phyloP scores from a whole-genome alignment of 2,888 invertebrate species.

The Conchocele bisecta region DNA sequence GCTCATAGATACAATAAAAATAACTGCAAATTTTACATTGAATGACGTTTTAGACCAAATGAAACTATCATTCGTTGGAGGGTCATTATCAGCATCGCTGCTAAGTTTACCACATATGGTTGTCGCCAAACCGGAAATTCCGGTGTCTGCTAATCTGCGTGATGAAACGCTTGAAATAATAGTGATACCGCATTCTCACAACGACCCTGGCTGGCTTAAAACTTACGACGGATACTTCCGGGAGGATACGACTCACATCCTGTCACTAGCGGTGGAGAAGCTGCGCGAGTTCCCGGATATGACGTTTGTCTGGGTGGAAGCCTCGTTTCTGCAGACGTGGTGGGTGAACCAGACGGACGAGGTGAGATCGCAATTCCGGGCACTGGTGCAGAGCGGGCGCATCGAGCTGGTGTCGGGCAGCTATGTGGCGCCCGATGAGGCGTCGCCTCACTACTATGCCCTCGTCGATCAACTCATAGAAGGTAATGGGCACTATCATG shows the following conservation, averaged over 20 bases:
- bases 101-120: neutral
- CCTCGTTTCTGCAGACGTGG: conserved; percentile 77
- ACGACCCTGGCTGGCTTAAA: conserved; percentile 98
- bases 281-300: conserved; percentile 89
- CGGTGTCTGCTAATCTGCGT: neutral
- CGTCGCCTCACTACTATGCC: conserved; percentile 73
- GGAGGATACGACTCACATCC: conserved; percentile 89
- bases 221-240: conserved; percentile 97
- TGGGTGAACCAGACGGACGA: conserved; percentile 64
- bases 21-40: conserved; percentile 49
- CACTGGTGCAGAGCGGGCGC: conserved; percentile 66
- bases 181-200: conserved; percentile 96
- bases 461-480: conserved; percentile 77
- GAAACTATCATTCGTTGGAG: conserved; percentile 12
- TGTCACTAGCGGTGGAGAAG: conserved; percentile 95
- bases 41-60: conserved; percentile 44
- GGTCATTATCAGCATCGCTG: neutral
- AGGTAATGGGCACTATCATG: too few species aligned
- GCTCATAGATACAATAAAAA: conserved; percentile 11
- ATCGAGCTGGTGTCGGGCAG: conserved; percentile 78
- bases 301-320: conserved; percentile 80
- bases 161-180: conserved; percentile 80
- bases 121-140: neutral
- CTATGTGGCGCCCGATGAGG: conserved; percentile 80
- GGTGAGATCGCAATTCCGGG: conserved; percentile 47